Conservation (phyloP, 2,888 invertebrate genomes). For the Hoplodrina ambigua region DNA sequence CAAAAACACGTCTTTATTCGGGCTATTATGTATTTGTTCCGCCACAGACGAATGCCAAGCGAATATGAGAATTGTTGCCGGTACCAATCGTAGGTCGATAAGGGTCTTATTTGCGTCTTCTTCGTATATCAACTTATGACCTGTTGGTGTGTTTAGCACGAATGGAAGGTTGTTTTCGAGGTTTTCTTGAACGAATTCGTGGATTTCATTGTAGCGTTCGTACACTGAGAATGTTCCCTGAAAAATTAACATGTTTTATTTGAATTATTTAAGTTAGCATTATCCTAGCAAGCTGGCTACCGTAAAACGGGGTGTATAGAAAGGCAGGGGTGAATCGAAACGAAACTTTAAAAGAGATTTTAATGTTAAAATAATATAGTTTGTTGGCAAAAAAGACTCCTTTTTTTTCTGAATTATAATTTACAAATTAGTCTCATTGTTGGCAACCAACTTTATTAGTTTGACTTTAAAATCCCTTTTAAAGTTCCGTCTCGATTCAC, state of each 20-base stretch:
- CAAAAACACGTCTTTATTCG: conserved; percentile 91
- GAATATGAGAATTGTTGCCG: conserved; percentile 95
- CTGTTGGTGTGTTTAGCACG: conserved; percentile 92
- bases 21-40: conserved; percentile 87
- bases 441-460: no score
- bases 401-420: no score
- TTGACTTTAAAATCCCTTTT: no score
- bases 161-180: conserved; percentile 93
- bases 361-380: no score
- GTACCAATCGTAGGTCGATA: conserved; percentile 94
- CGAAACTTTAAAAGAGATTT: no score
- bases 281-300: no score
- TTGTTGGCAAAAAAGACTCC: no score
- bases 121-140: conserved; percentile 91
- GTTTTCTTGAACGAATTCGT: conserved; percentile 95
- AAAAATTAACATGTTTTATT: conserved; percentile 62
- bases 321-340: no score
- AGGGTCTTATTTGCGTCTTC: conserved; percentile 93
- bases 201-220: conserved; percentile 94
- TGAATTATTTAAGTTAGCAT: no score
- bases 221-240: conserved; percentile 97
- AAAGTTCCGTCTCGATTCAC: no score
- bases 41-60: conserved; percentile 91
- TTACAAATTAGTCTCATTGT: no score
- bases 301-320: no score